phyloP scores from a whole-genome alignment of 2,888 invertebrate species.

The Periphyllus acericola region DNA sequence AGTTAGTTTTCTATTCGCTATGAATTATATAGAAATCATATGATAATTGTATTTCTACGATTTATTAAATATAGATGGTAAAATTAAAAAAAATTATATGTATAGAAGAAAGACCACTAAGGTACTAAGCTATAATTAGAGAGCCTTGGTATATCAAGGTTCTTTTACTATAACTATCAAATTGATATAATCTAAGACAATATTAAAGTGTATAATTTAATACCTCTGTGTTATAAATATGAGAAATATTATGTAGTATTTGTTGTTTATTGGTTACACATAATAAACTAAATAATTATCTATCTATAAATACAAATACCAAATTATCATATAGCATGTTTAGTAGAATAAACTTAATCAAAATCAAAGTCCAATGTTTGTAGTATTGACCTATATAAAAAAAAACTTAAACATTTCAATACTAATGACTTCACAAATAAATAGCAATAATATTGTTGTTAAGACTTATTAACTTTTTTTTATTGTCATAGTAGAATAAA shows the following conservation, averaged over 20 bases:
- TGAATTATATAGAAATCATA: too few species aligned
- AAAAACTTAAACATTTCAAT: too few species aligned
- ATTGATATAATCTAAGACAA: background rate
- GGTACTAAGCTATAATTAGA: background rate
- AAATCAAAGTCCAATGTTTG: background rate
- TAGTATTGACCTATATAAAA: background rate
- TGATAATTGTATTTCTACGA: too few species aligned
- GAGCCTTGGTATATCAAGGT: background rate
- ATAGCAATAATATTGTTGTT: too few species aligned
- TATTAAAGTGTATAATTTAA: background rate
- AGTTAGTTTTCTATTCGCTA: too few species aligned
- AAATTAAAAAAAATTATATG: too few species aligned
- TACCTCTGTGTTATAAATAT: background rate
- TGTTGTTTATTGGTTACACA: background rate
- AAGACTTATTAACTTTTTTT: too few species aligned
- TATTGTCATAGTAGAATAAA: too few species aligned
- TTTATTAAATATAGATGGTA: too few species aligned
- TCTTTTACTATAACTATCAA: background rate
- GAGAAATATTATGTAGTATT: background rate
- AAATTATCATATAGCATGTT: background rate
- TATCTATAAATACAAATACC: too few species aligned
- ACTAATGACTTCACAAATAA: too few species aligned
- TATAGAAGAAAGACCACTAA: background rate
- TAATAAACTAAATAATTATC: too few species aligned
- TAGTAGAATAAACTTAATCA: background rate